Evolutionary conservation across 2,888 invertebrate genomes (phyloP).

Genomic region (Unio delphinus): DNA sequence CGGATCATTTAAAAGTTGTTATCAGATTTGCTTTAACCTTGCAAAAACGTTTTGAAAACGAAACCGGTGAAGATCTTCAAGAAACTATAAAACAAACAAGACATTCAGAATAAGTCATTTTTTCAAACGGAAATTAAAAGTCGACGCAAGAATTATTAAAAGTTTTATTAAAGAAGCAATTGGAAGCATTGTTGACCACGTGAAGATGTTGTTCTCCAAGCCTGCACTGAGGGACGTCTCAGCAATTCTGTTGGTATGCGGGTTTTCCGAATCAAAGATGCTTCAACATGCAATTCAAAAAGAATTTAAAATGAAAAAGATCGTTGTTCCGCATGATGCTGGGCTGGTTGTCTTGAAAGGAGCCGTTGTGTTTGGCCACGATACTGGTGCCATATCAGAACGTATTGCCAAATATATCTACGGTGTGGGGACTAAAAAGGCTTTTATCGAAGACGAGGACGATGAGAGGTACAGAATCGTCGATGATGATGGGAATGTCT

Average conservation of each 20-base stretch:
- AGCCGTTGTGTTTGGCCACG: slow-evolving; percentile 15
- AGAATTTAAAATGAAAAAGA: not conserved
- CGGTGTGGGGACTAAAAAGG: slow-evolving; percentile 4
- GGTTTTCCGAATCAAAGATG: slow-evolving; percentile 13
- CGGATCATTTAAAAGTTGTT: too few relatives aligned
- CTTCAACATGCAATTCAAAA: slow-evolving; percentile 4
- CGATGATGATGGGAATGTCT: slow-evolving; percentile 1
- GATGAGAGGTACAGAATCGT: not conserved
- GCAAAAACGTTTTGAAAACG: too few relatives aligned
- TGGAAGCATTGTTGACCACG: slow-evolving; percentile 2
- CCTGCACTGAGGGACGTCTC: not conserved
- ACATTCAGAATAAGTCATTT: not conserved
- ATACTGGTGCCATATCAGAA: slow-evolving; percentile 5
- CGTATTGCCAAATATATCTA: slow-evolving; percentile 11
- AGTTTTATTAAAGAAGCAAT: slow-evolving; percentile 4
- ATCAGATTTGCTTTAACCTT: too few relatives aligned
- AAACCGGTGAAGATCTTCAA: not conserved
- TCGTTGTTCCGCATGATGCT: slow-evolving; percentile 11
- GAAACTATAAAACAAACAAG: not conserved
- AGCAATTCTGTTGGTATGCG: slow-evolving; percentile 16
- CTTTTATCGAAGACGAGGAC: slow-evolving; percentile 1
- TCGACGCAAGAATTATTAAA: not conserved
- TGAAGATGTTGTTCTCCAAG: slow-evolving; percentile 1
- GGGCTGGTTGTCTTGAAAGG: slow-evolving; percentile 15
- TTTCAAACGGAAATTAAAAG: slow-evolving; percentile 10